Evolutionary conservation across 2,797 vertebrate genomes (phyloP).

Genomic region (Hemibagrus guttatus): DNA sequence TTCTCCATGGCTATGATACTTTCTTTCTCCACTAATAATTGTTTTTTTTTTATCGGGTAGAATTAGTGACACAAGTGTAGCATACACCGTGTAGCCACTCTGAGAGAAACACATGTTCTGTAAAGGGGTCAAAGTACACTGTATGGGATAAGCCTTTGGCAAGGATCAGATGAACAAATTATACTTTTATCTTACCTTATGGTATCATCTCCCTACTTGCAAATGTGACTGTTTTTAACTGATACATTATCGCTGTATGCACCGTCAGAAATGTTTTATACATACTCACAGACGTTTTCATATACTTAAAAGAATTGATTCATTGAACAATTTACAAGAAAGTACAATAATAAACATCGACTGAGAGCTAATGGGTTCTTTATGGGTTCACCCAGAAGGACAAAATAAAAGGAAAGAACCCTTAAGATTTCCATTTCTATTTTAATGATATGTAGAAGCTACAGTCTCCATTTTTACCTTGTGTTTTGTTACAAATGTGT

Average conservation of each 20-base stretch:
- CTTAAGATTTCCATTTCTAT: background rate
- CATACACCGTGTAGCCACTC: background rate
- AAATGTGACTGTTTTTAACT: background rate
- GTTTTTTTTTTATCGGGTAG: background rate
- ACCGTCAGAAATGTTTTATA: background rate
- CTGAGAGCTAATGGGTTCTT: background rate
- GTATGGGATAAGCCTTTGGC: slow-evolving; percentile 38
- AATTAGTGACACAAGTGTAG: background rate
- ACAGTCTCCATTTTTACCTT: background rate
- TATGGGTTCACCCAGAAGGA: background rate
- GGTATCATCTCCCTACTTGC: slow-evolving; percentile 1
- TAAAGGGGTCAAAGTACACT: slow-evolving; percentile 53
- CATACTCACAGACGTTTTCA: background rate
- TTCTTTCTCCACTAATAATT: slow-evolving; percentile 50
- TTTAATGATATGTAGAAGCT: background rate
- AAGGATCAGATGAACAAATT: slow-evolving; percentile 19
- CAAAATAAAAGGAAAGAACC: background rate
- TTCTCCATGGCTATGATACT: slow-evolving; percentile 61
- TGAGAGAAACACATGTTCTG: slow-evolving; percentile 15
- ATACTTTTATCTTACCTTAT: slow-evolving; percentile 38
- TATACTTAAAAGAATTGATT: background rate
- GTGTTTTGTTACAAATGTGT: background rate
- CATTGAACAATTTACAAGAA: background rate
- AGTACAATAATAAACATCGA: background rate
- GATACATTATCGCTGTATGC: background rate